Percentiles rank a stretch among this genome's conserved stretches.
Conservation (phyloP, 2,797 vertebrate genomes). For the Onychomys arenicola region DNA sequence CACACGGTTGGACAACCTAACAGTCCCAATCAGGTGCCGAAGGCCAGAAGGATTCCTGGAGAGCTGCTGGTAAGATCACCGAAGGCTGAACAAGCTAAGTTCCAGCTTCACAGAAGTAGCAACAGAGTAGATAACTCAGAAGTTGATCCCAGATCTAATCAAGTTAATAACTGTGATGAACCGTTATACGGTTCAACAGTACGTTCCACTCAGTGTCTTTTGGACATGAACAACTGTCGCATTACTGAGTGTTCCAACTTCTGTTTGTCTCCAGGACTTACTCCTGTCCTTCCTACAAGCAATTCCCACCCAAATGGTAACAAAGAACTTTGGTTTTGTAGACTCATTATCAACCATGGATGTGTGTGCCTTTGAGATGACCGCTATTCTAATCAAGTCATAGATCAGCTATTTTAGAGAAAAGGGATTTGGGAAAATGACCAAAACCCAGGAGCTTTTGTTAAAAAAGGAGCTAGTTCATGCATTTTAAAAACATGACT, state of each 20-base stretch:
- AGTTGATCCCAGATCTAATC: not conserved
- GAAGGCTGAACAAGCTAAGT: not conserved
- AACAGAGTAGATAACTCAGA: not conserved
- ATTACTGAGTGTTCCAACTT: not conserved
- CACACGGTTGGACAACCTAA: not conserved
- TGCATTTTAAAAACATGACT: conserved; percentile 60
- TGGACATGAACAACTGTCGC: too few species aligned
- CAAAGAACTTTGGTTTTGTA: conserved; percentile 43
- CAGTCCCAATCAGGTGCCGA: not conserved
- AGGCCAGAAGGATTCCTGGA: not conserved
- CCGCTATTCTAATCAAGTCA: conserved; percentile 50
- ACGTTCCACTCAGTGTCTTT: not conserved
- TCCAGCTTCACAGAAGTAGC: not conserved
- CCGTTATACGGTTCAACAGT: not conserved
- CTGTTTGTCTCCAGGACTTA: not conserved
- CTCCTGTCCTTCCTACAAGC: not conserved
- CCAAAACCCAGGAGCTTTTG: conserved; percentile 59
- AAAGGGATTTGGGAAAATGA: conserved; percentile 48
- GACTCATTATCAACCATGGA: conserved; percentile 42
- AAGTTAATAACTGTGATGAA: not conserved
- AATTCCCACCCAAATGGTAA: conserved; percentile 11
- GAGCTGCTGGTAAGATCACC: not conserved
- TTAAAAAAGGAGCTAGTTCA: conserved; percentile 9
- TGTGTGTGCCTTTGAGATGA: conserved; percentile 50
- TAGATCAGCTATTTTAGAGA: conserved; percentile 57